Evolutionary conservation across 2,888 invertebrate genomes (phyloP), one percentile per base, ranked within the genome.

Genomic region (Drosophila paranaensis): DNA sequence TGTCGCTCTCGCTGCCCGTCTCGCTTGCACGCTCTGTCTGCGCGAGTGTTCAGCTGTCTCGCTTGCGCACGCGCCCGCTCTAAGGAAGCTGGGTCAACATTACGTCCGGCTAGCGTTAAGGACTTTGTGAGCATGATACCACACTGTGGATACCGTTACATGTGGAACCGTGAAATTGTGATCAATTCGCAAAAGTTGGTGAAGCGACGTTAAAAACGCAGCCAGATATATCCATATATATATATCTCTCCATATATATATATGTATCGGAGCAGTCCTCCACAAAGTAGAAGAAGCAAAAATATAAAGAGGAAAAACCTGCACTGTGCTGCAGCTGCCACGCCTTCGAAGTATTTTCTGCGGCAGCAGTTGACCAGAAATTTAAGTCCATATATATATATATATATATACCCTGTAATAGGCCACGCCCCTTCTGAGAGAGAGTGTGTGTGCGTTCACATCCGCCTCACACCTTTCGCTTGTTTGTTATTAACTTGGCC

Each of bases 161-260:
- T 96, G 94, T 97, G 97, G 97, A 97, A 97, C 94, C 96, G 96
- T 94, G 97, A 97, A 94, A 97, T 97, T 93, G 96, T 97, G 94
- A 95, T 97, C 94, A 97, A 97, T 94, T 97, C 97, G 93, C 97
- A 97, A 93, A 97, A 97, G 94, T 94, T 97, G 92, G 97, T 97
- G 91, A 97, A 97, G 94, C 96, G 97, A 97, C 97, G 97, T 95
- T 96, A 97, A 96, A 97, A 96, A 64, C 33, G 60, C 45, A 40
- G 54, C 11, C 40, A 40, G 20, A 48, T 20, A 51, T 20, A 50
- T 33, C 6, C 10, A 16, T 11, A 30, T 30, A 48, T 48, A n/a
- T n/a, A 27, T 14, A 33, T 30, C 20, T 20, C n/a, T n/a, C n/a
- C n/a, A n/a, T n/a, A 48, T 48, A 46, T 46, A 45, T 14, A 45